These are phyloP conservation scores for Centropus bengalensis DNA, from an alignment of 2,113 vertebrate species.

Conservation along the genomic window DNA sequence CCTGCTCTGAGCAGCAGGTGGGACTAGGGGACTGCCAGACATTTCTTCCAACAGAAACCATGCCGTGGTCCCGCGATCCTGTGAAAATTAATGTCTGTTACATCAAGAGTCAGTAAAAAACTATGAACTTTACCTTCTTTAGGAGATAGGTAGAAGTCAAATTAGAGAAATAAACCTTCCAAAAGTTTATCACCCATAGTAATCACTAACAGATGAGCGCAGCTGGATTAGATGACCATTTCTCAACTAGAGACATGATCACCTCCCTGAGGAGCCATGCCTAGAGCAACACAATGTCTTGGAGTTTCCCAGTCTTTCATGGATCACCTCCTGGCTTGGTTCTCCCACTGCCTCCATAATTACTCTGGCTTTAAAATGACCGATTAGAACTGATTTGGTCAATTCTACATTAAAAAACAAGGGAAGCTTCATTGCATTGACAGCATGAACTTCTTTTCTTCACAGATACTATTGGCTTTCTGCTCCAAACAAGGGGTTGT, in stretches of 20 bases:
- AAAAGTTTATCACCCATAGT: background rate
- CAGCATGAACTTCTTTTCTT: background rate
- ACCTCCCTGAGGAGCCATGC: background rate
- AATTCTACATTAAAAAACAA: slow-evolving; percentile 3
- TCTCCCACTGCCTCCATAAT: background rate
- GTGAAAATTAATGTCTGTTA: background rate
- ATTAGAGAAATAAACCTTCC: background rate
- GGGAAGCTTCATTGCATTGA: background rate
- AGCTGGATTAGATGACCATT: background rate
- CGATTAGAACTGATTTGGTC: background rate
- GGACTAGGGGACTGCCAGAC: background rate
- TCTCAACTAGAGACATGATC: background rate
- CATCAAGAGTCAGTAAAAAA: background rate
- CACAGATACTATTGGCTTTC: background rate
- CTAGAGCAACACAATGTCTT: background rate
- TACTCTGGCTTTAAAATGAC: background rate
- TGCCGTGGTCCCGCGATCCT: background rate
- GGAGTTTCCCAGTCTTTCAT: background rate
- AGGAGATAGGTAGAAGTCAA: background rate
- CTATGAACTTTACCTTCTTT: background rate
- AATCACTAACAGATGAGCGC: background rate
- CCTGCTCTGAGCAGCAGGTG: background rate
- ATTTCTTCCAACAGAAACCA: background rate
- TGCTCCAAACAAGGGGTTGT: background rate
- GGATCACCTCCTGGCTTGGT: background rate